phyloP scores from a whole-genome alignment of 1,140 invertebrate genomes.

The Periplaneta americana region DNA sequence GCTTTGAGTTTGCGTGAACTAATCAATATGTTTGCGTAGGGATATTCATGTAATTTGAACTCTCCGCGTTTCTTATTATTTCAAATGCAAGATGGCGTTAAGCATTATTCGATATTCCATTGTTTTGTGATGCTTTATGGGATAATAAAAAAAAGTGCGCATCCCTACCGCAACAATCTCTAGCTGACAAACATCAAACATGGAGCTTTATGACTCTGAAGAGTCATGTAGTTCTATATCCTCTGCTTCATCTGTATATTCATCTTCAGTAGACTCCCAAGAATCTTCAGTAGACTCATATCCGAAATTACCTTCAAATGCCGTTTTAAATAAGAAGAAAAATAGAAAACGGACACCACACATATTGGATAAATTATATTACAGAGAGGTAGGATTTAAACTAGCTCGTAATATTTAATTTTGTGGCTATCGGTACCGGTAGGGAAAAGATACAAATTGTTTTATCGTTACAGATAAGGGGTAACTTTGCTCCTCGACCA shows the following conservation, averaged over 20 bases:
- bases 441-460: neutral
- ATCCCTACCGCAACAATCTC: neutral
- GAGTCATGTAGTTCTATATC: neutral
- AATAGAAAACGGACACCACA: neutral
- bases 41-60: too few species aligned
- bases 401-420: neutral
- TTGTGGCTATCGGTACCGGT: neutral
- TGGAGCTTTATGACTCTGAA: neutral
- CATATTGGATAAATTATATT: neutral
- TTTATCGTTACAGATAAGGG: neutral
- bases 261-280: neutral
- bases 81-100: neutral
- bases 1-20: too few species aligned
- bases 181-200: neutral
- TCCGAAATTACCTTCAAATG: neutral
- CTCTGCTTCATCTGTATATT: neutral
- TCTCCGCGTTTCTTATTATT: too few species aligned
- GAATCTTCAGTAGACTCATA: neutral
- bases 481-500: neutral
- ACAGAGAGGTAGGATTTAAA: neutral
- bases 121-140: neutral
- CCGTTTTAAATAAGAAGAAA: neutral
- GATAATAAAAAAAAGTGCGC: neutral
- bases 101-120: neutral
- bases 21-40: too few species aligned